Evolutionary conservation across 2,113 vertebrate genomes (phyloP).

Genomic region (Hipposideros armiger): DNA sequence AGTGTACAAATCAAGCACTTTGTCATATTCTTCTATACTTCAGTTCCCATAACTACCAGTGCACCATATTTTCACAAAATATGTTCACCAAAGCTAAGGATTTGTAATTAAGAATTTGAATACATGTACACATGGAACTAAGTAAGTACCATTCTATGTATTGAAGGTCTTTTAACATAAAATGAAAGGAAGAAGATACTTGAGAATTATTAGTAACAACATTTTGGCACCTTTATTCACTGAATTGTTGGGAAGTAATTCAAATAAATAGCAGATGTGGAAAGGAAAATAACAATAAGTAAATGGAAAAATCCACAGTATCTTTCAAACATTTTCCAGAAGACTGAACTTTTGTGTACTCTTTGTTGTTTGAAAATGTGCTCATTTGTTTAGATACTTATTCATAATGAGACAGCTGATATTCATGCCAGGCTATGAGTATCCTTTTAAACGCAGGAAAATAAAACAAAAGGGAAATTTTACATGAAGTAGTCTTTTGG

Average conservation of each 20-base stretch:
- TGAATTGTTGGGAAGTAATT: slow-evolving; percentile 34
- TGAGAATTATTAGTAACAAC: slow-evolving; percentile 47
- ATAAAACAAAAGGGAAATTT: slow-evolving; percentile 57
- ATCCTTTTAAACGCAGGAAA: slow-evolving; percentile 54
- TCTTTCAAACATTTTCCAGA: slow-evolving; percentile 63
- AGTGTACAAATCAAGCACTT: not conserved
- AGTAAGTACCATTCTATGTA: not conserved
- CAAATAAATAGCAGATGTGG: slow-evolving; percentile 67
- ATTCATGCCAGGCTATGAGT: slow-evolving; percentile 10
- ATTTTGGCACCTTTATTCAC: slow-evolving; percentile 63
- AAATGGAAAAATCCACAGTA: slow-evolving; percentile 63
- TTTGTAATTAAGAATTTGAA: not conserved
- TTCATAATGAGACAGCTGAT: slow-evolving; percentile 42
- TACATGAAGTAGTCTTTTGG: not conserved
- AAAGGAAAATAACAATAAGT: slow-evolving; percentile 53
- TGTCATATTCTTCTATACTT: not conserved
- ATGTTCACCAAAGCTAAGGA: not conserved
- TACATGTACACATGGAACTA: not conserved
- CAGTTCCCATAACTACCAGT: not conserved
- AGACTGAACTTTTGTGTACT: slow-evolving; percentile 63
- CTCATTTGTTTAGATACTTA: slow-evolving; percentile 67
- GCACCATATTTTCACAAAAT: not conserved
- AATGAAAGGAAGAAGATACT: slow-evolving; percentile 37
- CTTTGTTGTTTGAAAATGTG: slow-evolving; percentile 67
- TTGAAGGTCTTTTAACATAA: slow-evolving; percentile 45